Percentiles rank a stretch among this genome's conserved stretches.
Evolutionary conservation across 2,797 vertebrate species (phyloP).

Genomic region (Cossypha dichroa): DNA sequence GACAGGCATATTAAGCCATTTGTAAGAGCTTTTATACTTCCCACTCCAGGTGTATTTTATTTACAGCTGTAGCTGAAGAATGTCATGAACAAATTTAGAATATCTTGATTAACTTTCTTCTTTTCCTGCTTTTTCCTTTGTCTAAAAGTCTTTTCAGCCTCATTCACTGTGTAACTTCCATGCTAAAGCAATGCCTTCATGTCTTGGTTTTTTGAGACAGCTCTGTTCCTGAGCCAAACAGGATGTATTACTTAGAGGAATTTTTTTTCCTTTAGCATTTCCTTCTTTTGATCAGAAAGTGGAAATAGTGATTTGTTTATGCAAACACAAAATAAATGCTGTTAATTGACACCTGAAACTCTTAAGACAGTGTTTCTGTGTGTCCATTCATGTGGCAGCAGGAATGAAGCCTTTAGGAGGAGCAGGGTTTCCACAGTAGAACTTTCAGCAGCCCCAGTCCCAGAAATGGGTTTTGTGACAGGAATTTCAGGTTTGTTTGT

Average conservation of each 20-base stretch:
- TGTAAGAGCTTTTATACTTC: neutral
- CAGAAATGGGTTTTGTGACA: neutral
- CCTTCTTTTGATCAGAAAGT: neutral
- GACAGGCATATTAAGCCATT: neutral
- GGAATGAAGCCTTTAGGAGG: neutral
- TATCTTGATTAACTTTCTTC: neutral
- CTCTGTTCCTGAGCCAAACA: neutral
- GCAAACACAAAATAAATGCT: neutral
- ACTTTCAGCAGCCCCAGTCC: neutral
- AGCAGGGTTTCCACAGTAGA: neutral
- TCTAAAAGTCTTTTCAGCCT: neutral
- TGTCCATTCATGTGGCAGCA: neutral
- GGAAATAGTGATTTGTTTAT: neutral
- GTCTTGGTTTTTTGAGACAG: neutral
- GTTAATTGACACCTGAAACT: neutral
- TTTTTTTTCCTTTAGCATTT: neutral
- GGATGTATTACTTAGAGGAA: neutral
- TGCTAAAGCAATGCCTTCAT: neutral
- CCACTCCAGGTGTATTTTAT: neutral
- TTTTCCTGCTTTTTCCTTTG: neutral
- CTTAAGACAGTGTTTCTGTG: neutral
- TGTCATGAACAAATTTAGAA: neutral
- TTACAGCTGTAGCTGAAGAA: neutral
- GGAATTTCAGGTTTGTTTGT: neutral
- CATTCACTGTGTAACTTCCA: neutral